Base-by-base conservation (phyloP, 2,888 invertebrate species). In the Sympetrum striolatum region DNA sequence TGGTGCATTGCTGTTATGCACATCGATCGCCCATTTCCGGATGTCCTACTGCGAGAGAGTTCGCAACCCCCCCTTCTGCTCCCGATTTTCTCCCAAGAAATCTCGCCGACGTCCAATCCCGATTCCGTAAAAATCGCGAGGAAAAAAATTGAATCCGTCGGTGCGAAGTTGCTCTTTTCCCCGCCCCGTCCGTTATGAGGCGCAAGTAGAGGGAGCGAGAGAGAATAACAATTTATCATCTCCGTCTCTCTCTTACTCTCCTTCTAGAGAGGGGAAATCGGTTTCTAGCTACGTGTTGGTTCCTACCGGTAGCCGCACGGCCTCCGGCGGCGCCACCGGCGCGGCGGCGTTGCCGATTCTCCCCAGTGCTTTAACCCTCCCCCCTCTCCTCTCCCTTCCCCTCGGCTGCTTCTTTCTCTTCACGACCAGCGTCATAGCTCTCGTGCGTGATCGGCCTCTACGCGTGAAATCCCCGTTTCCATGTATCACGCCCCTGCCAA, bases 1-100 rank as follows among this genome's bases (percentile, higher is more conserved):
- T 86, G 60, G 60, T 86, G 86, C 86, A 60, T 60, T 86, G 86
- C 86, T 86, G 86, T 86, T 86, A 60, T 86, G 86, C 86, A 60
- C 58, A 86, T 86, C 86, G 60, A 86, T 86, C 60, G 60, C 58
- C 60, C 60, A 86, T 60, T 86, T 60, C 60, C 60, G 86, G 37
- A 60, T 86, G 86, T 37, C 86, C 86, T 22, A 60, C 58, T 86
- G 37, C 60, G 25, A 53, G 53, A 53, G 53, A 53, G 37, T 58
- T 82, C 82, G 35, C 82, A 35, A 22, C 58, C 37, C 58, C 58
- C 81, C 81, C 2, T 18, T 58, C 58, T 15, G 22, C 37, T 22
- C 14, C 60, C 60, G 12, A 64, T 82, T 73, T 73, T 73, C 73
- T 31, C 25, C 25, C 73, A 12, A 53, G 53, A 31, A 73, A n/a